Conservation (phyloP, 2,797 vertebrate species). For the Dryobates pubescens region DNA sequence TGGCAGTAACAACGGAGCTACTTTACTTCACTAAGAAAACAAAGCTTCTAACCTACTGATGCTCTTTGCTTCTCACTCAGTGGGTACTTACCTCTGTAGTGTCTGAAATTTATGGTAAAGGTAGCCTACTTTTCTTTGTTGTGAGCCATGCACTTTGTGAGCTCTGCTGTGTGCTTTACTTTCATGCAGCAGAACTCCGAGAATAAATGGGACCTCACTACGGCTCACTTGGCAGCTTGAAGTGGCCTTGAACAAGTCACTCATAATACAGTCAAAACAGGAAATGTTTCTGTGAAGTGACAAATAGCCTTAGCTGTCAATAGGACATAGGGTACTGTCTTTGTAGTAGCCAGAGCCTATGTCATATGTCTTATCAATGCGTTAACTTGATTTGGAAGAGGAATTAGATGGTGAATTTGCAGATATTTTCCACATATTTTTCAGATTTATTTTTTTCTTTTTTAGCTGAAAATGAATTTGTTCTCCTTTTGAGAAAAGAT, state of each 20-base stretch:
- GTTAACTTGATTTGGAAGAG: background rate
- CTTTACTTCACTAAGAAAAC: background rate
- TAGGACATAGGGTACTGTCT: background rate
- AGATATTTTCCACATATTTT: background rate
- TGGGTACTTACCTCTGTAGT: slow-evolving; percentile 8
- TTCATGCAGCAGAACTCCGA: background rate
- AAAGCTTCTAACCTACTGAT: background rate
- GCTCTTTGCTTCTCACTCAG: background rate
- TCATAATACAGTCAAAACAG: background rate
- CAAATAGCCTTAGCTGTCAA: background rate
- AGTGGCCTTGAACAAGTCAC: background rate
- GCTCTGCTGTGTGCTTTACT: background rate
- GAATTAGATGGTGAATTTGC: background rate
- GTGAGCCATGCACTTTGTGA: background rate
- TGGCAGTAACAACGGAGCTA: background rate
- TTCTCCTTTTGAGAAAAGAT: background rate
- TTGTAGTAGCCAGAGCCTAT: background rate
- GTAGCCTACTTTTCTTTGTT: background rate
- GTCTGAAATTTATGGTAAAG: slow-evolving; percentile 6
- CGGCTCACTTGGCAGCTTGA: background rate
- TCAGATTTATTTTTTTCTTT: background rate
- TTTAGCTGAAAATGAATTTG: background rate
- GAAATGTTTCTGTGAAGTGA: background rate
- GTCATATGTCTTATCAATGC: background rate
- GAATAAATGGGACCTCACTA: background rate